phyloP scores from a whole-genome alignment of 2,113 vertebrate genomes.

The Lepisosteus oculatus region DNA sequence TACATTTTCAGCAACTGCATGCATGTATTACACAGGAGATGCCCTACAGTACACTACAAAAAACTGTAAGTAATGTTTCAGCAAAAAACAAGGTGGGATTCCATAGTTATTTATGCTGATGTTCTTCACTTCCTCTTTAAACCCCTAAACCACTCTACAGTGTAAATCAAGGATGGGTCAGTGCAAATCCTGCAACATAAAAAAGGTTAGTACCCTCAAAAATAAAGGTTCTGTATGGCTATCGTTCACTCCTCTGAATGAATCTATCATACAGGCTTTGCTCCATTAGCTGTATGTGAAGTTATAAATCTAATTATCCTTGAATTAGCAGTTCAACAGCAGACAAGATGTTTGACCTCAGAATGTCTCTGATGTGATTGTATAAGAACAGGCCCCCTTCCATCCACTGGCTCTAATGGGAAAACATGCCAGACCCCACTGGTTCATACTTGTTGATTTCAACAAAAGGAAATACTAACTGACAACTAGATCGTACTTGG shows the following conservation, averaged over 20 bases:
- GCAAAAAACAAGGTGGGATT: no score
- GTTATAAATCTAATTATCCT: background rate
- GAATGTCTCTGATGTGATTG: slow-evolving; percentile 3
- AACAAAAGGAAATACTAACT: slow-evolving; percentile 3
- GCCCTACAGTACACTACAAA: no score
- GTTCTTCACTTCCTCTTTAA: no score
- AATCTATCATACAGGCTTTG: background rate
- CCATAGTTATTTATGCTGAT: no score
- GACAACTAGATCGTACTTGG: background rate
- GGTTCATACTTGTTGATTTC: background rate
- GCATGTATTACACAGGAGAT: no score
- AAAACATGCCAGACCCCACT: background rate
- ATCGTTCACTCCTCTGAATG: background rate
- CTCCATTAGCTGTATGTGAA: background rate
- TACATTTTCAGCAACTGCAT: no score
- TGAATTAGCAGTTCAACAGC: background rate
- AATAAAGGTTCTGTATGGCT: no score
- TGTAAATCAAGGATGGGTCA: no score
- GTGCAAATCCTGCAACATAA: no score
- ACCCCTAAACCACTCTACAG: no score
- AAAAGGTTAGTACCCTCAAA: no score
- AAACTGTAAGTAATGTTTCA: no score
- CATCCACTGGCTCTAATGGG: slow-evolving; percentile 5
- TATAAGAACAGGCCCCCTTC: background rate
- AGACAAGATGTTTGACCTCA: background rate